phyloP scores from a whole-genome alignment of 2,113 vertebrate genomes.

The Spilogale gracilis region DNA sequence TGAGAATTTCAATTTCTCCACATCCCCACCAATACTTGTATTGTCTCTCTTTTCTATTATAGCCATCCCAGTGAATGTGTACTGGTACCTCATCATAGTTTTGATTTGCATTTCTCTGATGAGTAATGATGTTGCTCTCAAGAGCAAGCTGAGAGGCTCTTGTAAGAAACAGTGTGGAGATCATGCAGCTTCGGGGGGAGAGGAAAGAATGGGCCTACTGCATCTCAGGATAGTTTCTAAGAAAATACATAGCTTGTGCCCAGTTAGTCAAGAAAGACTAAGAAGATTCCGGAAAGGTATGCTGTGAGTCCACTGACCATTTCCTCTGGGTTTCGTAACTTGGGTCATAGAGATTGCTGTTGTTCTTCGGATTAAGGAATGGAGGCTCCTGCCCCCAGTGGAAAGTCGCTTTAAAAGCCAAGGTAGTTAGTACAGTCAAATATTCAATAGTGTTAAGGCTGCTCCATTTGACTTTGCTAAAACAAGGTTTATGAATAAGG shows the following conservation, averaged over 20 bases:
- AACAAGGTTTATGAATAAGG: slow-evolving; percentile 61
- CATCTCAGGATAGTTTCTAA: background rate
- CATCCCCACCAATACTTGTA: background rate
- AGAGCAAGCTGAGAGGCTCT: background rate
- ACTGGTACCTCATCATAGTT: background rate
- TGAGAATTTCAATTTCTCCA: background rate
- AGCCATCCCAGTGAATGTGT: background rate
- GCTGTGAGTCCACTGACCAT: background rate
- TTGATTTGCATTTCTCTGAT: slow-evolving; percentile 10
- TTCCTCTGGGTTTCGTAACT: background rate
- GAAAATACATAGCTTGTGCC: background rate
- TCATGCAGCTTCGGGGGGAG: background rate
- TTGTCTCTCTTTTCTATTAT: background rate
- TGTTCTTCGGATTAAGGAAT: background rate
- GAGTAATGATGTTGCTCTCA: background rate
- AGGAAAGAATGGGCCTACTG: background rate
- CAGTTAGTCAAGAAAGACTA: background rate
- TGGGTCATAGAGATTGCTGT: background rate
- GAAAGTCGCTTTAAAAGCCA: slow-evolving; percentile 46
- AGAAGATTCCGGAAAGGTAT: background rate
- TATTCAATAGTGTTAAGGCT: slow-evolving; percentile 4
- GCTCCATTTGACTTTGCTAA: slow-evolving; percentile 41
- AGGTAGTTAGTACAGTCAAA: slow-evolving; percentile 47
- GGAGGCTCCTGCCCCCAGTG: background rate
- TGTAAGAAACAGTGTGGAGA: background rate